Base-by-base conservation (phyloP, 1,140 invertebrate genomes). In the Rhopalosiphum padi region DNA sequence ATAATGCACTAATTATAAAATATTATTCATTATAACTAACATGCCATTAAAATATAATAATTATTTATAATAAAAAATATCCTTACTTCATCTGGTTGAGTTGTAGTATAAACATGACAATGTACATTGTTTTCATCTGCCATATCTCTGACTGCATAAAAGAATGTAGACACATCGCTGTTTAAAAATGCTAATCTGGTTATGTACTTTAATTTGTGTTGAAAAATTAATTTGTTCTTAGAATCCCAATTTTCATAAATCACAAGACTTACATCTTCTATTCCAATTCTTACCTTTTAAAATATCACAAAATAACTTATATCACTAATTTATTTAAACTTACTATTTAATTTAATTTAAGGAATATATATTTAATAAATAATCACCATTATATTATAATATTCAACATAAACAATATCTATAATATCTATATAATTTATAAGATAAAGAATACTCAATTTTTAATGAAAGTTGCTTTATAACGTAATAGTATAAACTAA, bases 121-220 rank as follows among this genome's bases (percentile, higher is more conserved):
- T 96, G 96, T 23, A 97, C 95, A 18, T 97, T 95, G 77, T 96
- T 96, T 94, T 97, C 96, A 94, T 95, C 95, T n/a, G 37, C 55
- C 94, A 96, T 96, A 95, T 97, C 96, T 68, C 96, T 95, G 35
- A 97, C 94, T 94, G 97, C 95, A 95, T 97, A 97, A 93, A 97
- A 96, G 94, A 97, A 95, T 94, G 96, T 96, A 35, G 95, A 95
- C 6, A 96, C 95, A 94, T 95, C 95, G 21, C 95, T 95, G 43
- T 96, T 96, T 0, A 96, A 96, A 94, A 96, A 96, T 30, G 96
- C 96, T 53, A 96, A 96, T 93, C 95, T 94, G 11, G 96, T 95
- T 94, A 97, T 96, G 94, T 96, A 96, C 41, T 96, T 95, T 11
- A 97, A 94, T 86, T 96, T 95, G 95, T 97, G 97, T 22, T 55